A percentile compares a stretch with the other conserved stretches of the same genome.
Evolutionary conservation across 2,113 vertebrate species (phyloP).

Genomic region (Ophiodon elongatus): DNA sequence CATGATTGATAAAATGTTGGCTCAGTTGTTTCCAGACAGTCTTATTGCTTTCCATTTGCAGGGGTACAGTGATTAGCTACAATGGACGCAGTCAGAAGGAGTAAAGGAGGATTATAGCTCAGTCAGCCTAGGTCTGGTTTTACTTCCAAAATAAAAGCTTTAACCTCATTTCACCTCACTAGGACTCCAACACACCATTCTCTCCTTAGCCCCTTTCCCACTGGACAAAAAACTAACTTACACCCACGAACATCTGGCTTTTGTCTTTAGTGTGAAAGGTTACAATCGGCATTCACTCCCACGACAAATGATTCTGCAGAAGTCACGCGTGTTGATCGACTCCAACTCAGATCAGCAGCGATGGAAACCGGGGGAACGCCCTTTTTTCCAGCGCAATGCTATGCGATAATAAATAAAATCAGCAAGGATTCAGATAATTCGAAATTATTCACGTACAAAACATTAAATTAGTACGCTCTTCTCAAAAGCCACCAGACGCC

Average conservation of each 20-base stretch:
- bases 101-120: background rate
- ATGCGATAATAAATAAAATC: no score
- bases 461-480: background rate
- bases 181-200: background rate
- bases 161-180: conserved; percentile 17
- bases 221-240: background rate
- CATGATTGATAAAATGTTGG: no score
- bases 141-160: background rate
- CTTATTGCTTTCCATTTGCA: conserved; percentile 11
- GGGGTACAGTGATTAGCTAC: background rate
- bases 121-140: background rate
- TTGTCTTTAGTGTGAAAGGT: background rate
- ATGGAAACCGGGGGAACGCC: no score
- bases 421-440: no score
- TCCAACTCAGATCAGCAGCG: background rate
- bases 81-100: background rate
- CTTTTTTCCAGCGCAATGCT: no score
- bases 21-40: background rate
- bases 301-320: background rate
- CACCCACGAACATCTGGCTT: background rate
- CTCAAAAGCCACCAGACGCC: background rate
- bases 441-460: no score
- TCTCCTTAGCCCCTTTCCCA: background rate
- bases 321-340: background rate
- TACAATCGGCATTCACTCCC: background rate